Conservation (phyloP, 2,888 invertebrate genomes). For the Dryomyza anilis region DNA sequence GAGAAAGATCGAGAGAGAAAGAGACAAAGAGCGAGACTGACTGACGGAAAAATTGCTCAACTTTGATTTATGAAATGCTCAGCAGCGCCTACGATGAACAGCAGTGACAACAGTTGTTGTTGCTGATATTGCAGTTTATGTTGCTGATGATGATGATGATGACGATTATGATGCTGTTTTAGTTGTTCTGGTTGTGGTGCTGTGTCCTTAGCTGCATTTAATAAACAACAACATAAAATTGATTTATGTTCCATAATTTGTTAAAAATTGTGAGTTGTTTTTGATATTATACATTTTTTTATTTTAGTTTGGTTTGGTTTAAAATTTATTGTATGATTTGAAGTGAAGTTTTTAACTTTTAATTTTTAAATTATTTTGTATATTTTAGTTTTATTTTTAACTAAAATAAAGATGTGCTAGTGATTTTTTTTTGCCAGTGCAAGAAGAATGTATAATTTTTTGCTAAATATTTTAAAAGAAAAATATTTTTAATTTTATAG, state of each 20-base stretch:
- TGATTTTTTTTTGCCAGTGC: neutral
- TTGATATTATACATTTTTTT: neutral
- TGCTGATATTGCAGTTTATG: neutral
- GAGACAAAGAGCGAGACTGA: too few relatives aligned
- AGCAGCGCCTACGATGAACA: slow-evolving; percentile 5
- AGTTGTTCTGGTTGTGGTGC: slow-evolving; percentile 22
- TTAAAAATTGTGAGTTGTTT: neutral
- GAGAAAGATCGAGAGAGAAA: too few relatives aligned
- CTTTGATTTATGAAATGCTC: slow-evolving; percentile 15
- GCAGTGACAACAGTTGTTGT: neutral
- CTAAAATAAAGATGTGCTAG: neutral
- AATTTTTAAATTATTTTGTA: neutral
- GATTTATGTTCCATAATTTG: slow-evolving; percentile 52
- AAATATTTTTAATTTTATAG: neutral
- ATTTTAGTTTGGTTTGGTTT: neutral
- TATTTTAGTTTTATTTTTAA: neutral
- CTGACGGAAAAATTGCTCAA: too few relatives aligned
- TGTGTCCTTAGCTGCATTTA: slow-evolving; percentile 29
- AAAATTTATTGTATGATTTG: neutral
- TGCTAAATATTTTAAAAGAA: neutral
- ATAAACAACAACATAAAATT: slow-evolving; percentile 47
- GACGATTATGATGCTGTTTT: slow-evolving; percentile 7
- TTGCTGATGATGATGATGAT: neutral
- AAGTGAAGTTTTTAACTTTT: neutral
- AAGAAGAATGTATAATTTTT: neutral